Base-by-base conservation (phyloP, 2,797 vertebrate species). In the Poecilia picta region DNA sequence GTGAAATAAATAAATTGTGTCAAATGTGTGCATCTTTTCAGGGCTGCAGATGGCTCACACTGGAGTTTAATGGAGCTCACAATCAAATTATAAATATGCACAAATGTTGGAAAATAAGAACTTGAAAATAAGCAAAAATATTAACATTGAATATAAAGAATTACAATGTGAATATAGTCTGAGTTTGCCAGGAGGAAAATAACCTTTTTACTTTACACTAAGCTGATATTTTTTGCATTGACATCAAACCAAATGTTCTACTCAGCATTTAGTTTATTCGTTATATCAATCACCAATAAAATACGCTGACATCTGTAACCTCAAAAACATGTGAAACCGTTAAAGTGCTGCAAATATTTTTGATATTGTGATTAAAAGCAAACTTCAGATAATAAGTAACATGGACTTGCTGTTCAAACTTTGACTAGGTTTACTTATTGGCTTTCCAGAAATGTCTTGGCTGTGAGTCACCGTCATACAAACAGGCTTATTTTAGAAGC, bases 401-500 rank as follows among this genome's bases (percentile, higher is more conserved):
- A 3, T 1, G 5, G 25, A 71, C 12, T 45, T 45, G 5, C 11
- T 28, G 25, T 43, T 45, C 51, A 23, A 33, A 72, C 8, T 23
- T 36, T 77, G 41, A 8, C 36, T 20, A 6, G 41, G 73, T 39
- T 55, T 16, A 20, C 7, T 76, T 15, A n/a, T 81, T 45, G 74
- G 3, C 0, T 70, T 62, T 80, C 55, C 64, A 81, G 25, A 88
- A 77, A 53, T 20, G 73, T 86, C 31, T 72, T 70, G 18, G 59
- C 73, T 47, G 31, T 82, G 79, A 88, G 81, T 88, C 85, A 81
- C 73, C 66, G 51, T 68, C 68, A 45, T 33, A 53, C 64, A 80
- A 83, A 64, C 55, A 83, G 75, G 81, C 18, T 80, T 73, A 89
- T 85, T 87, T 78, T 71, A 80, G 66, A 83, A 78, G 73, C 80